Evolutionary conservation across 2,797 vertebrate genomes (phyloP).

Genomic region (Chelidonichthys spinosus): DNA sequence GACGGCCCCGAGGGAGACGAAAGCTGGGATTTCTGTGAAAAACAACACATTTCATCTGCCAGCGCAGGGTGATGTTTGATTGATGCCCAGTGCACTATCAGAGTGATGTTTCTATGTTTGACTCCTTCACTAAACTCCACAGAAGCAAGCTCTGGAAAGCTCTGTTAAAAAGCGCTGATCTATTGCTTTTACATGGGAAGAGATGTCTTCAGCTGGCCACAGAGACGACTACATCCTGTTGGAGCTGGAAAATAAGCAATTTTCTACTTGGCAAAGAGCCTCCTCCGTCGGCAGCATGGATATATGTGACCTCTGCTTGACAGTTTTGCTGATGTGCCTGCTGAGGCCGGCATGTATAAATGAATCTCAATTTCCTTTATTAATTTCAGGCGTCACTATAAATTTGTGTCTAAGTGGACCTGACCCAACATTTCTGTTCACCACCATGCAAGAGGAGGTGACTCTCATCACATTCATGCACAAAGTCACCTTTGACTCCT

Average conservation of each 20-base stretch:
- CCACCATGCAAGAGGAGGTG: slow-evolving; percentile 39
- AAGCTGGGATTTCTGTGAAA: background rate
- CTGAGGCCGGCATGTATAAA: slow-evolving; percentile 83
- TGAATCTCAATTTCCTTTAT: slow-evolving; percentile 90
- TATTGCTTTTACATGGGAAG: slow-evolving; percentile 84
- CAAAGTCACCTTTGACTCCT: slow-evolving; percentile 29
- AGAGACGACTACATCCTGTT: slow-evolving; percentile 73
- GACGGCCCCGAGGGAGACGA: background rate
- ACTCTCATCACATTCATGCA: slow-evolving; percentile 25
- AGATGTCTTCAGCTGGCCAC: slow-evolving; percentile 64
- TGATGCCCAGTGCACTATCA: slow-evolving; percentile 83
- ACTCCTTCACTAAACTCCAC: slow-evolving; percentile 81
- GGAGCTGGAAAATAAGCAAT: slow-evolving; percentile 81
- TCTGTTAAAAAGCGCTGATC: slow-evolving; percentile 86
- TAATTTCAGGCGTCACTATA: slow-evolving; percentile 86
- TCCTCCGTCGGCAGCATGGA: slow-evolving; percentile 42
- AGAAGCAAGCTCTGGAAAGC: slow-evolving; percentile 78
- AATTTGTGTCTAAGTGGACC: slow-evolving; percentile 76
- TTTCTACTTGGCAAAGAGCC: slow-evolving; percentile 73
- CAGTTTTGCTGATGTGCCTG: slow-evolving; percentile 85
- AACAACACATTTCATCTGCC: background rate
- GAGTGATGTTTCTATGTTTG: slow-evolving; percentile 87
- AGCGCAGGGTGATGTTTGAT: slow-evolving; percentile 69
- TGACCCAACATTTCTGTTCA: slow-evolving; percentile 39
- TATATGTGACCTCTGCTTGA: slow-evolving; percentile 83